These are phyloP conservation scores for Peromyscus californicus DNA, from an alignment of 2,113 vertebrate genomes.

Conservation along the genomic window DNA sequence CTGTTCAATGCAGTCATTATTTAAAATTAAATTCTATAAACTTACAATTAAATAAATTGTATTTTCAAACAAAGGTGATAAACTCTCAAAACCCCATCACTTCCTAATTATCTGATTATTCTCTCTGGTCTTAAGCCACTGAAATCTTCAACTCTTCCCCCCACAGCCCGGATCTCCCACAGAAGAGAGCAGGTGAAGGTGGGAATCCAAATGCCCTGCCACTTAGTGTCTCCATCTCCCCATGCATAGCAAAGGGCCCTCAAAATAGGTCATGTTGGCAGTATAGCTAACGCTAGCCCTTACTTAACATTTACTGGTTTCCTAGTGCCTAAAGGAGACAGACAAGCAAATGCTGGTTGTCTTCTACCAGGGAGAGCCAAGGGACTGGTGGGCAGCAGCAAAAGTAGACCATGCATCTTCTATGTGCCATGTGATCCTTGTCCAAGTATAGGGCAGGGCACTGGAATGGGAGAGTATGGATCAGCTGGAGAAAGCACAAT, in stretches of 20 bases:
- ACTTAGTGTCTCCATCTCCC: not conserved
- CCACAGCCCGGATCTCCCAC: not conserved
- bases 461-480: not conserved
- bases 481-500: not conserved
- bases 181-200: not conserved
- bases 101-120: not conserved
- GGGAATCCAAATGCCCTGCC: not conserved
- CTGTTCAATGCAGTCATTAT: constrained; percentile 21
- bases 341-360: not conserved
- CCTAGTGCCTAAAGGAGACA: not conserved
- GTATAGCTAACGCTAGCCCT: not conserved
- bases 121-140: not conserved
- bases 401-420: not conserved
- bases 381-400: not conserved
- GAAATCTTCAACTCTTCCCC: not conserved
- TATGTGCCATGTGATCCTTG: not conserved
- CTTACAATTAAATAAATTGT: not conserved
- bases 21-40: constrained; percentile 35
- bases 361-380: not conserved
- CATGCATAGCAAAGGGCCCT: not conserved
- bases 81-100: not conserved
- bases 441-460: not conserved
- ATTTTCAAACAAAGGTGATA: constrained; percentile 21
- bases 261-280: not conserved
- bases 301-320: not conserved